A percentile compares a stretch with the other conserved stretches of the same genome.
These are phyloP conservation scores for Gadus macrocephalus DNA, from an alignment of 2,113 vertebrate species.

Conservation along the genomic window DNA sequence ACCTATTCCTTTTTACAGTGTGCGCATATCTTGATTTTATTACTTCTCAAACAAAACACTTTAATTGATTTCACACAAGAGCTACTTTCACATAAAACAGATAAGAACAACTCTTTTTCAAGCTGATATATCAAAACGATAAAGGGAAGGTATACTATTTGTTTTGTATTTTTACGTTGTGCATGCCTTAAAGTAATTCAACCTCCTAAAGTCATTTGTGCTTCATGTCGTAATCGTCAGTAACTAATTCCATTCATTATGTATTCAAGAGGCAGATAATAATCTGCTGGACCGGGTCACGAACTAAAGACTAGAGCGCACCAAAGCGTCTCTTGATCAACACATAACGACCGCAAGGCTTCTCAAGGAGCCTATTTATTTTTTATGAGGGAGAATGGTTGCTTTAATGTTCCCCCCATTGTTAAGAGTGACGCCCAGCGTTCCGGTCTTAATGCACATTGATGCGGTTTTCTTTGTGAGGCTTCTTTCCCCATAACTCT, in stretches of 20 bases:
- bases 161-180: slow-evolving; percentile 30
- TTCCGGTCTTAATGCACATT: slow-evolving; percentile 35
- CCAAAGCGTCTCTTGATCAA: slow-evolving; percentile 36
- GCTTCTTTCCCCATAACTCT: slow-evolving; percentile 1
- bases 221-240: slow-evolving; percentile 28
- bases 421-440: slow-evolving; percentile 19
- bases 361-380: slow-evolving; percentile 42
- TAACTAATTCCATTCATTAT: slow-evolving; percentile 28
- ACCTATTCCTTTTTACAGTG: too few species aligned
- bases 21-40: too few species aligned
- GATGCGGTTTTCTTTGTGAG: slow-evolving; percentile 27
- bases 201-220: too few species aligned
- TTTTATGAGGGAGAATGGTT: slow-evolving; percentile 42
- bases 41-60: too few species aligned
- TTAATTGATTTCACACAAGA: too few species aligned
- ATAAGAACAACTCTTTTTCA: too few species aligned
- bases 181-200: slow-evolving; percentile 5
- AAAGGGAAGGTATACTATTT: slow-evolving; percentile 2
- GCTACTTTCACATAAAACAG: too few species aligned
- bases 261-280: not conserved
- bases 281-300: too few species aligned
- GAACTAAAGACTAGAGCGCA: not conserved
- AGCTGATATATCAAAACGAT: too few species aligned
- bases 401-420: slow-evolving; percentile 32
- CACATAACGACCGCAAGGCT: slow-evolving; percentile 29